Base-by-base conservation (phyloP, 2,797 vertebrate genomes). In the Megaceryle alcyon region DNA sequence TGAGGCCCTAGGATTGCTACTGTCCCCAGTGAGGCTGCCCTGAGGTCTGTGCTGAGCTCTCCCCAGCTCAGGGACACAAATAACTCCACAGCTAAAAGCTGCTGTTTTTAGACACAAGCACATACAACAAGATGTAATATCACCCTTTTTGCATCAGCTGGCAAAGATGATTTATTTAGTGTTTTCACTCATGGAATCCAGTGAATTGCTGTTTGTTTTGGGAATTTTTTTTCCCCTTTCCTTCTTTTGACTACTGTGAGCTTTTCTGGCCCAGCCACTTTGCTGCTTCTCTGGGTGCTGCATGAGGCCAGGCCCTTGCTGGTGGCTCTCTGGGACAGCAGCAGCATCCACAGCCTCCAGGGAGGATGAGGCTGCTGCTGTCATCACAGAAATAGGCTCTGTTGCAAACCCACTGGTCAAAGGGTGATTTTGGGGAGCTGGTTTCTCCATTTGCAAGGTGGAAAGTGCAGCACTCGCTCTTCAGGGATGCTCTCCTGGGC, bases 331-430 rank as follows among this genome's bases (percentile, higher is more conserved):
- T 14, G 29, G 35, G 49, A 14, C 22, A 15, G 59, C 81, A 73
- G 41, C 65, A 73, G 41, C 20, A 8, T 51, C 35, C 14, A 0
- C 0, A 1, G n/a, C 7, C 9, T 14, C n/a, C 15, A 2, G 26
- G 51, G 22, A 49, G 54, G 13, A 5, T 4, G 8, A 1, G 0
- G 31, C 54, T 12, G 35, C 46, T 43, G 14, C 72, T 43, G 26
- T 14, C 2, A 1, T 46, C n/a, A 11, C 23, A 49, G 63, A 21
- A 16, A 14, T 2, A 21, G 14, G 22, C 15, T 39, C 46, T 31
- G 11, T 6, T 59, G 25, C 37, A 63, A 53, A 31, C 54, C 26
- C 51, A 1, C 13, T 13, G 22, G 14, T 59, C 5, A 64, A 25
- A 22, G 2, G 14, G 49, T 46, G 49, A 17, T 37, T 46, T 0